Evolutionary conservation across 2,888 invertebrate genomes (phyloP), one percentile per base, ranked within the genome.

Genomic region (Melanophora roralis): DNA sequence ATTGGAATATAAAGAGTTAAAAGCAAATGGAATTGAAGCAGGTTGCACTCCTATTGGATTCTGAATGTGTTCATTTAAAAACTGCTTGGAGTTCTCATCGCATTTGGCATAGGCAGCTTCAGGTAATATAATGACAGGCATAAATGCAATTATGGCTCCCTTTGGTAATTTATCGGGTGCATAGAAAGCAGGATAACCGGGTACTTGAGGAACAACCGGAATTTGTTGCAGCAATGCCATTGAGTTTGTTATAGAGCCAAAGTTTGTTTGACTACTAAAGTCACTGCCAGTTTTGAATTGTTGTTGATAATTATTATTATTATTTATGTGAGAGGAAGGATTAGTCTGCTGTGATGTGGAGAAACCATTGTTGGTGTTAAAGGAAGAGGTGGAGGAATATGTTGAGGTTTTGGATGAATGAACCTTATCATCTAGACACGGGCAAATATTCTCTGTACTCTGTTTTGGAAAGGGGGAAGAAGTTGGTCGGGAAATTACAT

Each of bases 71-170:
- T 64, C 83, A 55, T 62, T 81, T 40, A 81, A 74, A 36, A 79
- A 82, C 36, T 72, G 43, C 36, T 78, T 79, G 19, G 81, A 62
- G 68, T 85, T 87, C 19, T 86, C 85, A 51, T 87, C 84, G 79
- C 89, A 88, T 88, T 90, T 86, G 89, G 89, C 81, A 72, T 88
- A 87, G 60, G 93, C 93, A 84, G 93, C 93, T 85, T 92, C 92
- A 1, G 94, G 94, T 83, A 94, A 91, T 85, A 94, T 94, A 16
- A 94, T 91, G 2, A 94, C 94, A 0, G 94, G 94, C 83, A 94
- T 91, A 83, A 93, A 94, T 57, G 94, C 94, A 55, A 94, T 92
- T 12, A 93, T 91, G 19, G 90, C 89, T 7, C 93, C 93, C 84
- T 92, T 92, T 0, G 93, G 88, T 86, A 91, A 83, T 86, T 88